Base-by-base conservation (phyloP, 2,888 invertebrate genomes). In the Noctua comes region DNA sequence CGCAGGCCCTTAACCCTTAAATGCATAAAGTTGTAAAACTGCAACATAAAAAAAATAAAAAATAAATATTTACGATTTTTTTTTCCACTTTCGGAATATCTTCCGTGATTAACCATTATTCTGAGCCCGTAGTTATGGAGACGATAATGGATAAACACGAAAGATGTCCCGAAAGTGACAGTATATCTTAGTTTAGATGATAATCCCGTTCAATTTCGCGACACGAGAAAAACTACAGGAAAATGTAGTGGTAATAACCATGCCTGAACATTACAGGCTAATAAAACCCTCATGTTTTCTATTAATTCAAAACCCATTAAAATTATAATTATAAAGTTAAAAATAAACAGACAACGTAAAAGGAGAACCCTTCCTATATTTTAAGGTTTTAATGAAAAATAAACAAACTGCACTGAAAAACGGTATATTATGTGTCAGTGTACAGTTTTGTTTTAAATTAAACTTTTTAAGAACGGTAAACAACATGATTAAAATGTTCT, bases 291-390 rank as follows among this genome's bases (percentile, higher is more conserved):
- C 68, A 51, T 51, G 66, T 78, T 51, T 73, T 72, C 76, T 57
- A 85, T 77, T 70, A 70, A 83, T 83, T 66, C 21, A 21, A 57
- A 82, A 73, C 77, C 69, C 73, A 82, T 82, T 73, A 70, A 80
- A 59, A 80, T 64, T 13, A 48, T 75, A 82, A 77, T 59, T 59
- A 65, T 51, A 64, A 76, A 76, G 21, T 57, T 62, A 64, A 85
- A 80, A 85, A 72, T 59, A 66, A 66, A 85, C 76, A 73, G 2
- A 5, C 21, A 11, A 18, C 18, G 16, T 43, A 59, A 31, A 80
- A n/a, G 21, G 46, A 64, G 16, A 43, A n/a, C 62, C 54, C 73
- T 82, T 82, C 51, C 62, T 46, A 66, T 82, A 40, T 73, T 73
- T 66, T 57, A 13, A 18, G 51, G 46, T 40, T 84, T 31, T 73